These are phyloP conservation scores for Xiphophorus hellerii DNA, from an alignment of 2,113 vertebrate species.

Conservation along the genomic window DNA sequence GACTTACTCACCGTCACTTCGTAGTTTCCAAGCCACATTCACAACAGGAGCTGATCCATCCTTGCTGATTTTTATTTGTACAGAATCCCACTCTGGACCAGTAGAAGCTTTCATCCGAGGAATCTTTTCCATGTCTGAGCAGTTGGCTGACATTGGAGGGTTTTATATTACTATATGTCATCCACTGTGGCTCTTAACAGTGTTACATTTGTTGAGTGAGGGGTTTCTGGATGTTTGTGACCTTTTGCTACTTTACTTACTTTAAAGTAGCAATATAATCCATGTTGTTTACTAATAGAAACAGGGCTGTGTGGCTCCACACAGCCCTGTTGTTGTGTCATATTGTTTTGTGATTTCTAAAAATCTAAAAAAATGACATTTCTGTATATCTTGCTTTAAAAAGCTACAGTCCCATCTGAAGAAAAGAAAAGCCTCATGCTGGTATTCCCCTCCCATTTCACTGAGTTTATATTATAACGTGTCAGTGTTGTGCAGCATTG, in stretches of 20 bases:
- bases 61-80: neutral
- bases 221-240: neutral
- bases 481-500: too few species aligned
- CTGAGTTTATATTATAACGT: too few species aligned
- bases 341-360: too few species aligned
- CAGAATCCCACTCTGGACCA: neutral
- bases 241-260: too few species aligned
- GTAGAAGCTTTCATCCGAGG: neutral
- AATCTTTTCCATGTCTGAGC: conserved; percentile 37
- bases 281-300: neutral
- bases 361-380: too few species aligned
- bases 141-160: conserved; percentile 53
- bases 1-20: conserved; percentile 54
- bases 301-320: too few species aligned
- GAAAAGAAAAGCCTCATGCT: too few species aligned
- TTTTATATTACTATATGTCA: neutral
- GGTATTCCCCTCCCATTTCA: too few species aligned
- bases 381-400: too few species aligned
- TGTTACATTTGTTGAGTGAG: conserved; percentile 7
- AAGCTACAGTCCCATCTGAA: too few species aligned
- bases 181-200: conserved; percentile 13
- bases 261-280: neutral
- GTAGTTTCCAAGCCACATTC: conserved; percentile 53
- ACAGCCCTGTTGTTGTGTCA: neutral
- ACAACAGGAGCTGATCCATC: conserved; percentile 63